A percentile compares a stretch with the other conserved stretches of the same genome.
phyloP scores from a whole-genome alignment of 2,797 vertebrate species.

The Forpus xanthops region DNA sequence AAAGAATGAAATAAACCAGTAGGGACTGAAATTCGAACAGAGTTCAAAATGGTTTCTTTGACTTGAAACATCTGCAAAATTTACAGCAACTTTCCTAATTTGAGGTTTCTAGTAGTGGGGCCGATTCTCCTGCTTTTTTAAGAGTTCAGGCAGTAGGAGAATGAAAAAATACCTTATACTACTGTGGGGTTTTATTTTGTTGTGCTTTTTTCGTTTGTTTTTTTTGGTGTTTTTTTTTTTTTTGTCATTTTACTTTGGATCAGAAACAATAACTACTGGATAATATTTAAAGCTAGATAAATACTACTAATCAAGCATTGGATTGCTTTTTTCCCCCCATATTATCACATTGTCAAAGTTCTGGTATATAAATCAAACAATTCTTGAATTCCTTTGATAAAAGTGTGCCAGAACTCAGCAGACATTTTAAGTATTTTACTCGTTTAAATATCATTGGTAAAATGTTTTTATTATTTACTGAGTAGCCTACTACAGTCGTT shows the following conservation, averaged over 20 bases:
- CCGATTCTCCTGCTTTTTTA: not conserved
- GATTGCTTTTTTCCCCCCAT: accelerated
- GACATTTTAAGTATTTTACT: not conserved
- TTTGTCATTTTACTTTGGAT: not conserved
- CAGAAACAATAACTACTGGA: not conserved
- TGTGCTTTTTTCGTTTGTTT: not conserved
- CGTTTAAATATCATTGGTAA: not conserved
- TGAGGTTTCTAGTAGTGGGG: not conserved
- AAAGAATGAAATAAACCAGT: not conserved
- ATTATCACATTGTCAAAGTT: not conserved
- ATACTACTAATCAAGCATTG: not conserved
- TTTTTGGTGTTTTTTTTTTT: not conserved
- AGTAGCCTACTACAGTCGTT: not conserved
- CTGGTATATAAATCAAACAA: not conserved
- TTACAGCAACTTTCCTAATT: not conserved
- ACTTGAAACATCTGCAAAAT: not conserved
- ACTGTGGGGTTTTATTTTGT: not conserved
- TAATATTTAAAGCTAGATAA: not conserved
- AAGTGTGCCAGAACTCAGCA: not conserved
- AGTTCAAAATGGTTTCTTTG: not conserved
- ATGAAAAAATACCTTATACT: not conserved
- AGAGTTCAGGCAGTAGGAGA: not conserved
- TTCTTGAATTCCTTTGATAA: not conserved
- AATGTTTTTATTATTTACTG: not conserved
- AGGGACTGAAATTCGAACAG: not conserved